Base-by-base conservation (phyloP, 2,888 invertebrate species). In the Campaea margaritaria region DNA sequence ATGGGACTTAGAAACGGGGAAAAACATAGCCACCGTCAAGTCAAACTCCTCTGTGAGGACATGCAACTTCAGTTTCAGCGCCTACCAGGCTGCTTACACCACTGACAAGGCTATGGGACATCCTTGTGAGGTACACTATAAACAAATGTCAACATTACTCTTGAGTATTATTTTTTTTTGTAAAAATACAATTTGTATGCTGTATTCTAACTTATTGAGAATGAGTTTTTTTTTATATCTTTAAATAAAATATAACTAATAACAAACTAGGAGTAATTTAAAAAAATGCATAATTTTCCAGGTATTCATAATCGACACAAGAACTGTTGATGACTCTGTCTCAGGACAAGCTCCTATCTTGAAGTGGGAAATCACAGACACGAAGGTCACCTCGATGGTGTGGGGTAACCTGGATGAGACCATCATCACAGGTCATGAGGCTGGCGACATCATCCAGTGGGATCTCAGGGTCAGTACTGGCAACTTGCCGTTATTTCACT, bases 341-440 rank as follows among this genome's bases (percentile, higher is more conserved):
- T 93, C 94, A 0, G 93, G 93, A 55, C 95, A 96, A 51, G 93
- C 95, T 57, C 96, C 97, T 0, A 96, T 96, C 67, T 89, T 97
- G 72, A 94, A 95, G 70, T 96, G 97, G 86, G 96, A 96, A 36
- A 95, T 97, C 68, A 93, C 94, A 60, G 96, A 96, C 58, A 94
- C 96, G 0, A 98, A 98, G 88, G 97, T 99, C 12, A 98, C 98
- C 0, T 96, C 98, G 0, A 95, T 98, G 90, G 90, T 98, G 27
- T 99, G 99, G 99, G 98, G 98, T 16, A 95, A 96, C 49, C 91
- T 98, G 38, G 99, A 99, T 83, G 97, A 98, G 80, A 96, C 95
- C 11, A 94, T 99, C 54, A 95, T 98, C 58, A 97, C 97, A 45
- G 98, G 99, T 0, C 98, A 99, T 82, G 99, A 99, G 86, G 96